These are phyloP conservation scores for Emmelina monodactyla DNA, from an alignment of 2,888 invertebrate species.

Conservation along the genomic window DNA sequence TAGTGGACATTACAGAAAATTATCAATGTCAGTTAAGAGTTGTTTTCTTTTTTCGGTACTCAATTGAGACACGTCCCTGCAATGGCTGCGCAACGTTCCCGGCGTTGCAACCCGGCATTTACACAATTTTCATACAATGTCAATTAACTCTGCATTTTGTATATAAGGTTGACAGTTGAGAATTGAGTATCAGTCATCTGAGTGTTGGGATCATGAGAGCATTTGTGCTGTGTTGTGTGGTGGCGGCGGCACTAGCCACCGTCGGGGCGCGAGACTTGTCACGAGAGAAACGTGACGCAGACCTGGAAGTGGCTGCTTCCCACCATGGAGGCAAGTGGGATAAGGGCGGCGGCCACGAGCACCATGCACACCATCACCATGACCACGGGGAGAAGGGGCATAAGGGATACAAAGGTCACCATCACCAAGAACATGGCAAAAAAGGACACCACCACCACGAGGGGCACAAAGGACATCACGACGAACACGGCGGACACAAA, in stretches of 20 bases:
- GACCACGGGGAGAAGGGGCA: constrained; percentile 76
- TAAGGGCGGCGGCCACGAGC: constrained; percentile 71
- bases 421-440: constrained; percentile 71
- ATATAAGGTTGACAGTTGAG: constrained; percentile 44
- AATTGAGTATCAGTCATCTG: constrained; percentile 23
- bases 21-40: too few relatives aligned
- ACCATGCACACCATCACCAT: constrained; percentile 70
- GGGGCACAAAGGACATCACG: constrained; percentile 68
- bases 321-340: constrained; percentile 55
- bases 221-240: constrained; percentile 44
- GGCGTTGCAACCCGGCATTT: constrained; percentile 48
- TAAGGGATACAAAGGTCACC: constrained; percentile 74
- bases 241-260: constrained; percentile 58
- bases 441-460: constrained; percentile 80
- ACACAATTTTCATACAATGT: constrained; percentile 55
- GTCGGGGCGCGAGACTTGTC: constrained; percentile 60
- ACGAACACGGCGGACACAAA: constrained; percentile 71
- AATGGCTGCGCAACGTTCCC: constrained; percentile 36
- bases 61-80: not conserved
- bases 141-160: constrained; percentile 37
- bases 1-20: too few relatives aligned
- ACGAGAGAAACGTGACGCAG: constrained; percentile 54
- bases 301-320: constrained; percentile 61
- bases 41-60: too few relatives aligned
- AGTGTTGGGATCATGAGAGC: constrained; percentile 43